Conservation (phyloP, 2,113 vertebrate species). For the Formicarius rufipectus region DNA sequence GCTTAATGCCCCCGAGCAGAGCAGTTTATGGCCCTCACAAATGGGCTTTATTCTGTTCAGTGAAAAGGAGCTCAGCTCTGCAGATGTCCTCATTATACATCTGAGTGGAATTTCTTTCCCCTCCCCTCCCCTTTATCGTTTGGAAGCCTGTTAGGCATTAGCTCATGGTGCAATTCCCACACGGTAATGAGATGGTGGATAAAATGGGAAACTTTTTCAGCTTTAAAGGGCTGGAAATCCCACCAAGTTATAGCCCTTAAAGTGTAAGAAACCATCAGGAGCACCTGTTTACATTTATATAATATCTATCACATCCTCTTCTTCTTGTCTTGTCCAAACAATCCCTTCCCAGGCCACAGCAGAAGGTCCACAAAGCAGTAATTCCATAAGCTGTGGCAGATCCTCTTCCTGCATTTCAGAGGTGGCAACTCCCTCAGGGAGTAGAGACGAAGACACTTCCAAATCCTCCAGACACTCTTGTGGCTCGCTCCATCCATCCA, state of each 20-base stretch:
- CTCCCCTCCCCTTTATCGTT: not conserved
- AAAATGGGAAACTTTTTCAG: not conserved
- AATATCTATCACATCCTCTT: not conserved
- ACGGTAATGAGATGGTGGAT: not conserved
- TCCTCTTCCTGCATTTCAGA: not conserved
- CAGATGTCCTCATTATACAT: conserved; percentile 34
- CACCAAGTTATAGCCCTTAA: not conserved
- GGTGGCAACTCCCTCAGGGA: not conserved
- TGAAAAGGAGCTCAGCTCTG: conserved; percentile 34
- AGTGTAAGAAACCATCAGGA: not conserved
- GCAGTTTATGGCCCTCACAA: conserved; percentile 61
- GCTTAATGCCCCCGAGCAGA: not conserved
- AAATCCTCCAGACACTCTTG: not conserved
- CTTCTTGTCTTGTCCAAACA: not conserved
- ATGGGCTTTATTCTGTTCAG: not conserved
- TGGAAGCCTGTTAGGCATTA: not conserved
- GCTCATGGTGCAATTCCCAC: not conserved
- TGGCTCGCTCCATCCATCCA: not conserved
- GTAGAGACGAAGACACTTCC: not conserved
- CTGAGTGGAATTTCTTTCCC: not conserved
- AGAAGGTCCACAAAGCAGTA: not conserved
- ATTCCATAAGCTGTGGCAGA: not conserved
- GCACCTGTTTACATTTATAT: not conserved
- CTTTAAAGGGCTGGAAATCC: not conserved
- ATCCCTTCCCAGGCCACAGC: not conserved